Percentiles rank a stretch among this genome's conserved stretches.
Evolutionary conservation across 2,888 invertebrate species (phyloP).

Genomic region (Griposia aprilina): DNA sequence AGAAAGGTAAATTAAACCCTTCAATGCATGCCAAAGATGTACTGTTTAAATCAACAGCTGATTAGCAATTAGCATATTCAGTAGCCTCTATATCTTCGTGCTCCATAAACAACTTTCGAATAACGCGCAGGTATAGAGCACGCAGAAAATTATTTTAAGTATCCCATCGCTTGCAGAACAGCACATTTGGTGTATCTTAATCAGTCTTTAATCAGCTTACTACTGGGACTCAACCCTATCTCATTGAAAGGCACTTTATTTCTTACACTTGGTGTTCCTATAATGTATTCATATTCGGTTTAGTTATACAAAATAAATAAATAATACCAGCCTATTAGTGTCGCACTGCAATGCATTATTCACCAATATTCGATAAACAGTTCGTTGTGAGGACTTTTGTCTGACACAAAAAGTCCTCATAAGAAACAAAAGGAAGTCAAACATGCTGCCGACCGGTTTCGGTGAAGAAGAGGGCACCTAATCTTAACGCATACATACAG

Average conservation of each 20-base stretch:
- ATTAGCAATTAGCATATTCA: not conserved
- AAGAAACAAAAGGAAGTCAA: constrained; percentile 88
- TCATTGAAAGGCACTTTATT: not conserved
- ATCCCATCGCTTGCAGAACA: not conserved
- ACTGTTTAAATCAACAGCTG: not conserved
- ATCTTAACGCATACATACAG: constrained; percentile 91
- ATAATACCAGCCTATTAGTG: not conserved
- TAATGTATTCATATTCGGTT: not conserved
- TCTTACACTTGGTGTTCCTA: not conserved
- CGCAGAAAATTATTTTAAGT: not conserved
- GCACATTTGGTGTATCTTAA: not conserved
- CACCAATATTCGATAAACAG: not conserved
- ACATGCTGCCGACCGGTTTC: constrained; percentile 87
- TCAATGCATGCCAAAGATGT: not conserved
- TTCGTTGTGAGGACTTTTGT: not conserved
- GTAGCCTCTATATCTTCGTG: not conserved
- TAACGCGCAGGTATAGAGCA: not conserved
- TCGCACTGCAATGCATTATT: not conserved
- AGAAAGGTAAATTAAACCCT: not conserved
- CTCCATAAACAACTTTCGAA: not conserved
- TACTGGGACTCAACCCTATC: not conserved
- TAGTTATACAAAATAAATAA: not conserved
- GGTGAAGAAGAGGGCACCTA: constrained; percentile 89
- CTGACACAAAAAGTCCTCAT: not conserved
- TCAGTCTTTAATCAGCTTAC: not conserved